phyloP scores from a whole-genome alignment of 23 tunicate genomes.

The Phallusia fumigata region DNA sequence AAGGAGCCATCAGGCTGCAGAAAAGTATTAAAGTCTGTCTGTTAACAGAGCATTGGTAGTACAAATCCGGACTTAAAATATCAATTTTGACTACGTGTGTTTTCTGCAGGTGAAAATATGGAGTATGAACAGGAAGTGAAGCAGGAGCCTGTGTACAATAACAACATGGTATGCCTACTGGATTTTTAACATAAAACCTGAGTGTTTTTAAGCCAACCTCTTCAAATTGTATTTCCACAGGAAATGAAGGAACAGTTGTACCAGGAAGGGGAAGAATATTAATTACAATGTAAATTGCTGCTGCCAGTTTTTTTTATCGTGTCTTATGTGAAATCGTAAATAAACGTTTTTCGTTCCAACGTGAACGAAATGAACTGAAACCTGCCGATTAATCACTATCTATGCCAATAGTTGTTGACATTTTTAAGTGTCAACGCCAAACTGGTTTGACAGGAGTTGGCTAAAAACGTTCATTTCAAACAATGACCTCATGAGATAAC shows the following conservation, averaged over 20 bases:
- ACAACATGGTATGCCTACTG: neutral
- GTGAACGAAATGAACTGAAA: too few relatives aligned
- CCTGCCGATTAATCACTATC: too few relatives aligned
- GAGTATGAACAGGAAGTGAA: neutral
- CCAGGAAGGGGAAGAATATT: neutral
- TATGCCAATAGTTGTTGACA: too few relatives aligned
- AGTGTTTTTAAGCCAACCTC: neutral
- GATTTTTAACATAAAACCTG: neutral
- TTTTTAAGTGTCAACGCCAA: too few relatives aligned
- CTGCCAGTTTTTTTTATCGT: conserved; percentile 14
- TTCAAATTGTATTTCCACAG: neutral
- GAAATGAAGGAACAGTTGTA: neutral
- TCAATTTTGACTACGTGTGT: neutral
- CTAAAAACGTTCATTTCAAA: too few relatives aligned
- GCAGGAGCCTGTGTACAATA: neutral
- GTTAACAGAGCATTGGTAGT: too few relatives aligned
- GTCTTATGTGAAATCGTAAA: neutral
- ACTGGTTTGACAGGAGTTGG: too few relatives aligned
- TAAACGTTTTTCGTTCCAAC: neutral
- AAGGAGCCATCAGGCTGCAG: too few relatives aligned
- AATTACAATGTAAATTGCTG: neutral
- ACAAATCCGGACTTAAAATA: too few relatives aligned
- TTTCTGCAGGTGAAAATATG: neutral
- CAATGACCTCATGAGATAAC: too few relatives aligned
- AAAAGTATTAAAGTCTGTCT: too few relatives aligned